Evolutionary conservation across 1,140 invertebrate species (phyloP).

Genomic region (Ephestia elutella): DNA sequence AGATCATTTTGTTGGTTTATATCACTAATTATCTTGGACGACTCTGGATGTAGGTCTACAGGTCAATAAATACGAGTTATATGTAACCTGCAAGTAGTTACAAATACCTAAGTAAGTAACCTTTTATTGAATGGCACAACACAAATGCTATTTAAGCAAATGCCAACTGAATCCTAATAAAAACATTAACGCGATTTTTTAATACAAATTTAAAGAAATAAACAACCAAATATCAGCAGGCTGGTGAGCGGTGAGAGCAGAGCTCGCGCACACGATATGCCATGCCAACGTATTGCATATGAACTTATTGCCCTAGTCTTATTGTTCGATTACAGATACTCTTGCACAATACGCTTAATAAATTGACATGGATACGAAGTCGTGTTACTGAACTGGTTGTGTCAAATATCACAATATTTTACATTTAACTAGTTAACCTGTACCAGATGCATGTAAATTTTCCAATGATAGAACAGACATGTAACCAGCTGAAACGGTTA

Average conservation of each 20-base stretch:
- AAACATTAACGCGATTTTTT: not conserved
- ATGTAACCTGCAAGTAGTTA: too few relatives aligned
- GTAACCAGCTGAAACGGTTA: too few relatives aligned
- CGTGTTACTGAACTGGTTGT: not conserved
- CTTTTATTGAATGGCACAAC: too few relatives aligned
- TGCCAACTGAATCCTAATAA: too few relatives aligned
- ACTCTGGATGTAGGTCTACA: too few relatives aligned
- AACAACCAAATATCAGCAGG: not conserved
- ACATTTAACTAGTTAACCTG: not conserved
- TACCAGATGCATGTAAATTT: too few relatives aligned
- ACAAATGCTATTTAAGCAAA: too few relatives aligned
- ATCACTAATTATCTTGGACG: too few relatives aligned
- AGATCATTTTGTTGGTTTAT: too few relatives aligned
- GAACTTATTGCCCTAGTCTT: conserved; percentile 4
- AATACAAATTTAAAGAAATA: not conserved
- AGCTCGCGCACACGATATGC: not conserved
- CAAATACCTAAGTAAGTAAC: too few relatives aligned
- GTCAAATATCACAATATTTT: not conserved
- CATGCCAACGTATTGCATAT: not conserved
- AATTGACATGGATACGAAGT: not conserved
- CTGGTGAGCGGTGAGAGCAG: not conserved
- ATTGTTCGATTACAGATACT: not conserved
- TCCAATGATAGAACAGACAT: too few relatives aligned
- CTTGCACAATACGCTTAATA: not conserved
- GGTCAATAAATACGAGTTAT: too few relatives aligned